Percentiles rank a stretch among this genome's conserved stretches.
These are phyloP conservation scores for Dendronephthya gigantea DNA, from an alignment of 64 coral and sea anemone species.

Conservation along the genomic window DNA sequence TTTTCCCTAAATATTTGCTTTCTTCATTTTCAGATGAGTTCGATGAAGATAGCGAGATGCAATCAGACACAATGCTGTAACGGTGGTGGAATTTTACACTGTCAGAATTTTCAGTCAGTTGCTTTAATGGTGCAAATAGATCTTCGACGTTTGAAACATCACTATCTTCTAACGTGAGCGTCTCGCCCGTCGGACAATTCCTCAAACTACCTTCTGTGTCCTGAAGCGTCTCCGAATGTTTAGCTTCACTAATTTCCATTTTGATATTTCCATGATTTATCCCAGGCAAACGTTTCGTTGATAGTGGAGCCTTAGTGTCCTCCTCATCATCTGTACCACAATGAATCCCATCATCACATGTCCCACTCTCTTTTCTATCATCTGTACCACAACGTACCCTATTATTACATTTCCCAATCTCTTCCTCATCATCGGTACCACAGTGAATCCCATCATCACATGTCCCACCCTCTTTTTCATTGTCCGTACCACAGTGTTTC, in stretches of 20 bases:
- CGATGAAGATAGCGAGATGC: not conserved
- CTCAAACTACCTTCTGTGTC: too few species aligned
- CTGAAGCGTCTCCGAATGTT: too few species aligned
- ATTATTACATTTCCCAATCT: not conserved
- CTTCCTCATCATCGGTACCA: not conserved
- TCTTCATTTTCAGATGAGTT: not conserved
- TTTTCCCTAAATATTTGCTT: not conserved
- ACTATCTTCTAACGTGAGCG: too few species aligned
- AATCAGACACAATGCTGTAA: conserved; percentile 5
- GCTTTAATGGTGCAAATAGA: not conserved
- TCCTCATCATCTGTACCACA: conserved; percentile 20
- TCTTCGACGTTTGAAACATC: too few species aligned
- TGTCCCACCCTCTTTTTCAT: not conserved
- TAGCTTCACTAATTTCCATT: too few species aligned
- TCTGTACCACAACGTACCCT: conserved; percentile 2
- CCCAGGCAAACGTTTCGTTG: not conserved
- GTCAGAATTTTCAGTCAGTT: not conserved
- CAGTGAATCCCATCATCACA: not conserved
- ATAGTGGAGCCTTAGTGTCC: not conserved
- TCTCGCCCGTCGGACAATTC: too few species aligned
- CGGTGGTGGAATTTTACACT: not conserved
- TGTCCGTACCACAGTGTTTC: not conserved
- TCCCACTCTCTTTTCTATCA: not conserved
- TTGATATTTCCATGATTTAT: too few species aligned
- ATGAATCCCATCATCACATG: not conserved